Evolutionary conservation across 1,140 invertebrate species (phyloP).

Genomic region (Nasonia giraulti): DNA sequence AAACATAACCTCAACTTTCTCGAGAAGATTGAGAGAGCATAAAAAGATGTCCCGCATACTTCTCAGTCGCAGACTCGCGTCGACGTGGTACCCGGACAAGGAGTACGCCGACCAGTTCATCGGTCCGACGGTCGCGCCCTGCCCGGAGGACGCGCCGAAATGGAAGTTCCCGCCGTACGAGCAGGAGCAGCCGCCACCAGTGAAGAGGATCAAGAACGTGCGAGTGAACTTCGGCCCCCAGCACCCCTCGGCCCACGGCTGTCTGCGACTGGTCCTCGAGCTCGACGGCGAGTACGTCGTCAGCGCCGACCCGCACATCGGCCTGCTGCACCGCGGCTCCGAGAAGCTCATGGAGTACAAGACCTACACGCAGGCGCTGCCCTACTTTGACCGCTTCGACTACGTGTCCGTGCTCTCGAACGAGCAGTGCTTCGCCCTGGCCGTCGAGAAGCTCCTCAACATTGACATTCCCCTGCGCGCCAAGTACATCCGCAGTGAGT

Average conservation of each 20-base stretch:
- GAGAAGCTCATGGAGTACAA: constrained; percentile 99
- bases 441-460: constrained; percentile 96
- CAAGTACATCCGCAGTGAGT: constrained; percentile 94
- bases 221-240: constrained; percentile 98
- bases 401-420: constrained; percentile 99
- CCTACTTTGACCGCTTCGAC: constrained; percentile 98
- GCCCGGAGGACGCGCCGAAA: constrained; percentile 56
- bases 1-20: too few relatives aligned
- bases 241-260: constrained; percentile 98
- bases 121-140: constrained; percentile 80
- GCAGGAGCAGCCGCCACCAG: constrained; percentile 73
- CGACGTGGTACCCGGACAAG: constrained; percentile 87
- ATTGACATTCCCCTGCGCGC: constrained; percentile 95
- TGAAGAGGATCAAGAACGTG: constrained; percentile 88
- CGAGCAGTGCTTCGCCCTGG: constrained; percentile 96
- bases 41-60: too few relatives aligned
- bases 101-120: constrained; percentile 82
- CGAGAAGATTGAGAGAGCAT: too few relatives aligned
- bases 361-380: constrained; percentile 96
- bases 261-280: constrained; percentile 93
- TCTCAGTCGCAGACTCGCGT: not conserved
- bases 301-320: constrained; percentile 95
- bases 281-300: constrained; percentile 95
- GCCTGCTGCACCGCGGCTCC: constrained; percentile 95
- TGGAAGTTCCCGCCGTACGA: constrained; percentile 77